Evolutionary conservation across 2,888 invertebrate genomes (phyloP).

Genomic region (Sepioteuthis lessoniana): DNA sequence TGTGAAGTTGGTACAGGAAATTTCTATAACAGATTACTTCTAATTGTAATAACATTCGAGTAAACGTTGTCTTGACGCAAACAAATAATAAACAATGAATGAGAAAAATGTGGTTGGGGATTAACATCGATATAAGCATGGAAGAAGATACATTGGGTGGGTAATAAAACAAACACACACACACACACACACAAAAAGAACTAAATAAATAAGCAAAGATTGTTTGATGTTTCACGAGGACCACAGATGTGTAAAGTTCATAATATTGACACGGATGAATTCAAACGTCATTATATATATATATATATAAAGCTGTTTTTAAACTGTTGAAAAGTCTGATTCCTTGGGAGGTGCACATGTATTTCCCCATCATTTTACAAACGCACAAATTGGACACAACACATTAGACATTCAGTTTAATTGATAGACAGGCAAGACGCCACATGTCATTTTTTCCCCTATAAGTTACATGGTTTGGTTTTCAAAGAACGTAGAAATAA

Average conservation of each 20-base stretch:
- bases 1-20: no score
- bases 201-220: neutral
- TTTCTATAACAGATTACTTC: no score
- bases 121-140: neutral
- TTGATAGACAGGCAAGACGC: neutral
- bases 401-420: neutral
- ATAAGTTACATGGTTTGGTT: no score
- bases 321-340: no score
- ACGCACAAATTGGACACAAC: neutral
- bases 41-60: no score
- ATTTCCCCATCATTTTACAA: no score
- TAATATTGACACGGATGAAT: neutral
- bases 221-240: neutral
- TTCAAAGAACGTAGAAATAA: no score
- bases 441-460: neutral
- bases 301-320: neutral
- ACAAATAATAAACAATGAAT: no score
- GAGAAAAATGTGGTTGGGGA: neutral
- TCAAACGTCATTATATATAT: neutral
- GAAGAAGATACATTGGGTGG: neutral
- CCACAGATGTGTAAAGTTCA: neutral
- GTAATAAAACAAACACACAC: no score
- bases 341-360: no score
- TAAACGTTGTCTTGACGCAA: no score
- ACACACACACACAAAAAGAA: no score